Evolutionary conservation across 2,888 invertebrate genomes (phyloP), one percentile per base, ranked within the genome.

Genomic region (Agrilus cyanescens): DNA sequence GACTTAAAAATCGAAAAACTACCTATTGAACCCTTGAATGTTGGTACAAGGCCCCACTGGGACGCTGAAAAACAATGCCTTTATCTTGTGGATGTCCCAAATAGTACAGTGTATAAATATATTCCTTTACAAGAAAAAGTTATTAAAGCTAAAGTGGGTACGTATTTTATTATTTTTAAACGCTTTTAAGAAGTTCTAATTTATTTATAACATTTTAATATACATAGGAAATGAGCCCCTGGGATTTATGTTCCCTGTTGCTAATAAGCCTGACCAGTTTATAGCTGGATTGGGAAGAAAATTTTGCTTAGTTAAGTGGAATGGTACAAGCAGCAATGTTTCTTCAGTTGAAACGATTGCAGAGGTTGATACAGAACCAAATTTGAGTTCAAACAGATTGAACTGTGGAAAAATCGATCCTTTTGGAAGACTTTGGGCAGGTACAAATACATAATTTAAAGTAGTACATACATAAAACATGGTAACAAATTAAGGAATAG

Each of bases 211-310:
- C n/a, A 14, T 33, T 33, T 33, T 33, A 14, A 10, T 14, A 14
- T 12, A 33, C 15, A 10, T 31, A 33, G 33, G 33, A 8, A 33
- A 7, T 15, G 33, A 33, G 4, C 33, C 33, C 2, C 3, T 33
- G 15, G 33, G 33, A 33, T 33, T 33, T 15, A 33, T 33, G 33
- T 33, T 33, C 4, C 33, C 33, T 14, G 15, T 33, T 33, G 33
- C 74, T 38, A 75, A 73, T 4, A 69, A 69, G 37, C 57, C 60
- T 0, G 62, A 77, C 52, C 71, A 75, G 55, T 82, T 80, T 62
- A 72, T 77, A 25, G 71, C 82, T 37, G 75, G 78, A 0, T 60
- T 74, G 37, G 72, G 71, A 43, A 69, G 75, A 14, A 33, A 33
- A 4, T 33, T 33, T 33, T 13, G 13, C 13, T 14, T 15, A 33